A percentile compares a stretch with the other conserved stretches of the same genome.
Evolutionary conservation across 2,113 vertebrate genomes (phyloP).

Genomic region (Ophthalmolycus amberensis): DNA sequence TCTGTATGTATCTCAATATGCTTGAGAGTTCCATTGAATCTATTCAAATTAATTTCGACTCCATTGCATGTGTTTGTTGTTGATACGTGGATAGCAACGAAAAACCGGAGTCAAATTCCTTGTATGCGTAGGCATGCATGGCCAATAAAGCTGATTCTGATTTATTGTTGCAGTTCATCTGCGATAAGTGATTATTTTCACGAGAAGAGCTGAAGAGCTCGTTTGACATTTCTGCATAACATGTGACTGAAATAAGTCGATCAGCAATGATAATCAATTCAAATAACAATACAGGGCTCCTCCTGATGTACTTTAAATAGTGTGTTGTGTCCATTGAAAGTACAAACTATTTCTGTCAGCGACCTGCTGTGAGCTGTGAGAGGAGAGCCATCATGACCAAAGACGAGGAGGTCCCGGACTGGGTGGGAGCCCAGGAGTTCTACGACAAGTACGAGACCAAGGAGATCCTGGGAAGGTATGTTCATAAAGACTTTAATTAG

Average conservation of each 20-base stretch:
- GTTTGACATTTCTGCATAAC: neutral
- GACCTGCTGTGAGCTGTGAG: constrained; percentile 33
- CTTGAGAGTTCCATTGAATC: neutral
- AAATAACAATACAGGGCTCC: neutral
- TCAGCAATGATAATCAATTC: neutral
- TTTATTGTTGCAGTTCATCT: neutral
- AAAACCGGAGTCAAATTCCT: too few species aligned
- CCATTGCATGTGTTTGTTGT: neutral
- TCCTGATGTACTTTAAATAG: neutral
- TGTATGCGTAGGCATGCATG: too few species aligned
- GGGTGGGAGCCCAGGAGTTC: constrained; percentile 90
- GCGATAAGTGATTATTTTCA: neutral
- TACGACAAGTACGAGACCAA: constrained; percentile 97
- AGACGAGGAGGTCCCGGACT: constrained; percentile 89
- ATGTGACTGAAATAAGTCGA: neutral
- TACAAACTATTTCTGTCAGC: constrained; percentile 2
- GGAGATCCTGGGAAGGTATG: constrained; percentile 88
- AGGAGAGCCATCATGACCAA: constrained; percentile 77
- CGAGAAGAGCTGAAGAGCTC: neutral
- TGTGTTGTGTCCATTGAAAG: neutral
- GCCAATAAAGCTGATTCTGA: neutral
- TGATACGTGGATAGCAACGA: neutral
- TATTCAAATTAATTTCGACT: neutral
- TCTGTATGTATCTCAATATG: neutral
- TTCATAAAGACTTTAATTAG: neutral